Evolutionary conservation across 2,888 invertebrate species (phyloP).

Genomic region (Drosophila prolongata): DNA sequence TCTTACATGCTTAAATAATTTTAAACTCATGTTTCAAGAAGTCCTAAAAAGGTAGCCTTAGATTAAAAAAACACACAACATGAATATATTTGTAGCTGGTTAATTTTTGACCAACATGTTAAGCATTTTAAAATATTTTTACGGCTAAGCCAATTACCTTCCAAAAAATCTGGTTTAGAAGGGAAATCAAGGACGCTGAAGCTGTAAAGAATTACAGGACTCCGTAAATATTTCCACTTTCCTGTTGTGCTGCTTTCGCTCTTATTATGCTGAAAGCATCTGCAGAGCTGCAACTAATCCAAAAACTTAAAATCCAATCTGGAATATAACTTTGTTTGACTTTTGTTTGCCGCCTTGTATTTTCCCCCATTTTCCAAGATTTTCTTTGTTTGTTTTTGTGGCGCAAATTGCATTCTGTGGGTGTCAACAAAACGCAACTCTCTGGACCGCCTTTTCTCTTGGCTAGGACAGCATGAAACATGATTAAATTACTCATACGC

Average conservation of each 20-base stretch:
- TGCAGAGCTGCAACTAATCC: conserved; percentile 20
- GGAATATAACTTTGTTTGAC: conserved; percentile 56
- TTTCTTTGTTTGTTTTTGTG: conserved; percentile 55
- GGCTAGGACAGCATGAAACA: conserved; percentile 59
- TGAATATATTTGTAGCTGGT: no score
- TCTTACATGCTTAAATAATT: not conserved
- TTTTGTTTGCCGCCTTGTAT: conserved; percentile 54
- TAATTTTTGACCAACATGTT: no score
- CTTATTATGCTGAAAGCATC: conserved; percentile 26
- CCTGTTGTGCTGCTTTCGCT: not conserved
- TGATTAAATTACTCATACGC: conserved; percentile 76
- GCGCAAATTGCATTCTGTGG: conserved; percentile 73
- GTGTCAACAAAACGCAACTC: conserved; percentile 66
- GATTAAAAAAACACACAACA: no score
- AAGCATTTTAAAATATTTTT: no score
- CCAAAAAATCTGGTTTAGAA: no score
- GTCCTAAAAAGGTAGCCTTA: not conserved
- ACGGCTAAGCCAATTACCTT: no score
- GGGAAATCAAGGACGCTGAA: no score
- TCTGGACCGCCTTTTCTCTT: conserved; percentile 9
- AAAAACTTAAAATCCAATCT: conserved; percentile 41
- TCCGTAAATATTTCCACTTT: conserved; percentile 1
- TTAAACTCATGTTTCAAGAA: not conserved
- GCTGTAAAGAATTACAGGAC: not conserved
- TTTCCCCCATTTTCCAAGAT: conserved; percentile 27